Evolutionary conservation across 2,113 vertebrate species (phyloP).

Genomic region (Asarcornis scutulata): DNA sequence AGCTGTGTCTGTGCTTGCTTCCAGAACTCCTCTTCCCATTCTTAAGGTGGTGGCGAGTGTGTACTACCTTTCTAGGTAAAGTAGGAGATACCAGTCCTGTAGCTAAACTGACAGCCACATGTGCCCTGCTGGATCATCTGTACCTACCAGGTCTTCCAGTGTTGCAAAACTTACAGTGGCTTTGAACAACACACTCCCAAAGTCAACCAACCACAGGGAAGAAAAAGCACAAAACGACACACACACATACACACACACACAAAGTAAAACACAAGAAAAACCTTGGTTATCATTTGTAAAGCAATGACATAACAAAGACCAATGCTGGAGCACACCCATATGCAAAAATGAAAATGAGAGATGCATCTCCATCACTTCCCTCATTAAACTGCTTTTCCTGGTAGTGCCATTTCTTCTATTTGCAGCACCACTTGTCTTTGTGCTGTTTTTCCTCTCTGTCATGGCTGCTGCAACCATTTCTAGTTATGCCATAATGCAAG

Average conservation of each 20-base stretch:
- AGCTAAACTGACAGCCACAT: not conserved
- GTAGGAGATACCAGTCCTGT: not conserved
- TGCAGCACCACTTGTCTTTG: not conserved
- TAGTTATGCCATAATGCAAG: not conserved
- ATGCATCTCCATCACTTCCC: not conserved
- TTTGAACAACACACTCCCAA: not conserved
- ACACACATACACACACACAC: not conserved
- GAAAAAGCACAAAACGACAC: not conserved
- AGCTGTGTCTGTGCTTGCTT: not conserved
- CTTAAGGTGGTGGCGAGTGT: not conserved
- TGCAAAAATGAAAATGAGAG: not conserved
- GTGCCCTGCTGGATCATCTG: not conserved
- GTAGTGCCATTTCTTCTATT: not conserved
- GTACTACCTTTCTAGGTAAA: not conserved
- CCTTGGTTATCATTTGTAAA: not conserved
- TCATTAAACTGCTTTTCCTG: not conserved
- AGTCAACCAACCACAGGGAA: not conserved
- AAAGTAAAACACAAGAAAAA: not conserved
- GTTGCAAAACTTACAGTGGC: not conserved
- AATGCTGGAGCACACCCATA: not conserved
- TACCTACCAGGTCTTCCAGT: not conserved
- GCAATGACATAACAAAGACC: not conserved
- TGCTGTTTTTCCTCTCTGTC: not conserved
- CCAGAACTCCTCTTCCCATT: not conserved
- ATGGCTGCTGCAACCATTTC: not conserved